Evolutionary conservation across 2,797 vertebrate species (phyloP).

Genomic region (Aythya fuligula): DNA sequence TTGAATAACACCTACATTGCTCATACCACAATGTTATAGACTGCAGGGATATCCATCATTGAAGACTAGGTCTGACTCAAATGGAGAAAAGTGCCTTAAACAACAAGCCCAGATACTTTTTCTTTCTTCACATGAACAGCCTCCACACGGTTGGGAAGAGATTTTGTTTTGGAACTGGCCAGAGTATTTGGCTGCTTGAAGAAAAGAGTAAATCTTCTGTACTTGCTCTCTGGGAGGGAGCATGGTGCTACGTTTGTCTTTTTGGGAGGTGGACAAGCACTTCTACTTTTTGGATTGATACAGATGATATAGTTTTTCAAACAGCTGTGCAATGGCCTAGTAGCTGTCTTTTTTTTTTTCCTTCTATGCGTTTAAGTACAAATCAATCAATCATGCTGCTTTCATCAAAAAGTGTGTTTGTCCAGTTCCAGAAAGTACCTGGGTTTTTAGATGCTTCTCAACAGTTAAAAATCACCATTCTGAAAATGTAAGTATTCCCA

Average conservation of each 20-base stretch:
- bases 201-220: accelerated
- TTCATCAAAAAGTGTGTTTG: not conserved
- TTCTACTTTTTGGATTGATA: not conserved
- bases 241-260: not conserved
- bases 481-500: not conserved
- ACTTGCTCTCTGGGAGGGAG: not conserved
- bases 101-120: not conserved
- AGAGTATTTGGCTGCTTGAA: not conserved
- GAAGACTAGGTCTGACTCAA: not conserved
- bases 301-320: not conserved
- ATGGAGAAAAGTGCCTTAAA: not conserved
- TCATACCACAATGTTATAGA: not conserved
- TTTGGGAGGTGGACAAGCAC: not conserved
- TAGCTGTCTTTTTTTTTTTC: not conserved
- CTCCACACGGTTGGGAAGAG: not conserved
- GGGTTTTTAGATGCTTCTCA: not conserved
- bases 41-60: not conserved
- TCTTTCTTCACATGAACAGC: not conserved
- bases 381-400: not conserved
- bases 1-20: not conserved
- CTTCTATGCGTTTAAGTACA: not conserved
- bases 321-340: not conserved
- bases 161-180: not conserved
- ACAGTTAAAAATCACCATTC: not conserved
- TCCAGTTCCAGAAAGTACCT: not conserved